A percentile compares a stretch with the other conserved stretches of the same genome.
Conservation (phyloP, 2,797 vertebrate genomes). For the Esox lucius region DNA sequence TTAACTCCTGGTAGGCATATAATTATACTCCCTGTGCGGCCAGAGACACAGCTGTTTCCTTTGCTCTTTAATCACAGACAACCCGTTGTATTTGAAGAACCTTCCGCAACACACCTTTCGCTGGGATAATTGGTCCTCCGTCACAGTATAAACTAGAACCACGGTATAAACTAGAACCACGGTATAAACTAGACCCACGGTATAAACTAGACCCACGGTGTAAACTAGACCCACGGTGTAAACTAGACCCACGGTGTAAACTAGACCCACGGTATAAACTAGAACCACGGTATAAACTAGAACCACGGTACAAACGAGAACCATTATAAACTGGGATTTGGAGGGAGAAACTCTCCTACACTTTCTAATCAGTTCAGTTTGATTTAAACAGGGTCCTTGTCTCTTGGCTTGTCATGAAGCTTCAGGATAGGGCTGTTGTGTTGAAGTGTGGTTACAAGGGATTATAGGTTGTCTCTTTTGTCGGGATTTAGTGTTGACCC, state of each 20-base stretch:
- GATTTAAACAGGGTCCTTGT: neutral
- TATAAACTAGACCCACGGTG: too few relatives aligned
- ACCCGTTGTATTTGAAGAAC: neutral
- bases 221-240: too few relatives aligned
- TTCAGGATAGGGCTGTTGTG: neutral
- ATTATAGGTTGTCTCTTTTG: neutral
- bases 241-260: too few relatives aligned
- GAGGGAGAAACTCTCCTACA: neutral
- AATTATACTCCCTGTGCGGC: slow-evolving; percentile 65
- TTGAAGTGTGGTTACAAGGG: neutral
- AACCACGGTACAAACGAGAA: too few relatives aligned
- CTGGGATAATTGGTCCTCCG: neutral
- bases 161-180: too few relatives aligned
- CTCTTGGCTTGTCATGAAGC: neutral
- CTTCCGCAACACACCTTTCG: neutral
- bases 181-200: too few relatives aligned
- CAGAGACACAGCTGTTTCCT: slow-evolving; percentile 64
- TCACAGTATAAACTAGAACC: neutral
- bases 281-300: neutral
- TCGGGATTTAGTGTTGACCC: neutral
- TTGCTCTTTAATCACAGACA: slow-evolving; percentile 60
- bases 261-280: neutral
- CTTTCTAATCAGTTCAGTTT: neutral
- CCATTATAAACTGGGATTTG: neutral
- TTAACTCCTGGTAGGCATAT: slow-evolving; percentile 27